These are phyloP conservation scores for Huso huso DNA, from an alignment of 2,797 vertebrate species.

Conservation along the genomic window DNA sequence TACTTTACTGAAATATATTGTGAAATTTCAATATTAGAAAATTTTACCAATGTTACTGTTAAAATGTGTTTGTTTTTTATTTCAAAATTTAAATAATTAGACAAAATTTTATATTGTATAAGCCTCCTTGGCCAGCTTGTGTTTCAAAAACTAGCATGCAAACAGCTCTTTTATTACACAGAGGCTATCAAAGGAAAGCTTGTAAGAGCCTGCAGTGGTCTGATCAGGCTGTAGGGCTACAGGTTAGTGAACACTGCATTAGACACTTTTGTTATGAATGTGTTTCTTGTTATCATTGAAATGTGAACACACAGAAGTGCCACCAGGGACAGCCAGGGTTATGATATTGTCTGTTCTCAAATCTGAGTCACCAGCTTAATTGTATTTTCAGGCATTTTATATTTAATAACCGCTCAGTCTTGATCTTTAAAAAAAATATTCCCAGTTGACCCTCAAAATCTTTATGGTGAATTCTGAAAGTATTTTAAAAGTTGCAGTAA, in stretches of 20 bases:
- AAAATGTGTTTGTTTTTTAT: too few species aligned
- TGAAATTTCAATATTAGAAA: too few species aligned
- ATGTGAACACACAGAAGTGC: slow-evolving; percentile 20
- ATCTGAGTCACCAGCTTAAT: slow-evolving; percentile 29
- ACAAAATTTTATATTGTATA: too few species aligned
- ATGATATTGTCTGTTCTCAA: slow-evolving; percentile 18
- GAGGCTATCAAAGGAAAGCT: slow-evolving; percentile 7
- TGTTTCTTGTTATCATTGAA: slow-evolving; percentile 27
- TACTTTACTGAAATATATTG: too few species aligned
- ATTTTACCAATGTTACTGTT: too few species aligned
- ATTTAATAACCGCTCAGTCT: slow-evolving; percentile 18
- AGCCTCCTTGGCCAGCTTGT: too few species aligned
- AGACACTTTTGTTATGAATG: slow-evolving; percentile 8
- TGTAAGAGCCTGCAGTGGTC: slow-evolving; percentile 8
- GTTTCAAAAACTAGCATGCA: too few species aligned
- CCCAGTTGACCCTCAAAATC: not conserved
- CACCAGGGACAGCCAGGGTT: slow-evolving; percentile 18
- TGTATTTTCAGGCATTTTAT: slow-evolving; percentile 30
- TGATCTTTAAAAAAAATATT: slow-evolving; percentile 6
- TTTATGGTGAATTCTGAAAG: too few species aligned
- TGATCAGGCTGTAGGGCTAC: not conserved
- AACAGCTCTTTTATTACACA: too few species aligned
- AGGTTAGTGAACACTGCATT: slow-evolving; percentile 25
- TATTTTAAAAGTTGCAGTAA: too few species aligned
- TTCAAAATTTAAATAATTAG: too few species aligned